phyloP scores from a whole-genome alignment of 2,888 invertebrate genomes.

The Rhyacophila evoluta region DNA sequence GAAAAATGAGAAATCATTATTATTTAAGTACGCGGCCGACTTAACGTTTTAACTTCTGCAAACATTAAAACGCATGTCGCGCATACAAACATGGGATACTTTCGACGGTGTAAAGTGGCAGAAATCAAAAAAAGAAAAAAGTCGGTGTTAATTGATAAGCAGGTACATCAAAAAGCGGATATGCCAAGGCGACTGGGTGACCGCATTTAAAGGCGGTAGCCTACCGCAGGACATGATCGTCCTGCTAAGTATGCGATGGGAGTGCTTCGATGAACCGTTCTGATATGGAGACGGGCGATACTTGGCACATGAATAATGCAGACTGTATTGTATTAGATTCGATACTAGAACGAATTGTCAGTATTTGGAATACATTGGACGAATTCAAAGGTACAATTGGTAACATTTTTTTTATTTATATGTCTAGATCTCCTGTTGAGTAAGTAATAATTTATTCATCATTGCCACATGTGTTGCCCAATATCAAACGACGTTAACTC shows the following conservation, averaged over 20 bases:
- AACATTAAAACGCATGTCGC: background rate
- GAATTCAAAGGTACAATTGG: too few relatives aligned
- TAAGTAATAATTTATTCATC: too few relatives aligned
- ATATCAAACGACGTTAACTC: too few relatives aligned
- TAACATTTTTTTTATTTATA: too few relatives aligned
- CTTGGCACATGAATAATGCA: background rate
- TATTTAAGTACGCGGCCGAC: too few relatives aligned
- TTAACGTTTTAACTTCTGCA: too few relatives aligned
- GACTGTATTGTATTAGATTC: background rate
- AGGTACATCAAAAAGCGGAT: background rate
- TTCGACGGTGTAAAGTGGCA: background rate
- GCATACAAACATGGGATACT: background rate
- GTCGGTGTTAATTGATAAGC: background rate
- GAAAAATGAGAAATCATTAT: too few relatives aligned
- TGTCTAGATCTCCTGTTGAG: too few relatives aligned
- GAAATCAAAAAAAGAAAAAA: background rate
- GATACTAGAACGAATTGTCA: too few relatives aligned
- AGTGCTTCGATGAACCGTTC: background rate
- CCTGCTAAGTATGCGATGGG: background rate
- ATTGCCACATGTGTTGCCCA: too few relatives aligned
- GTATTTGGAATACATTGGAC: too few relatives aligned
- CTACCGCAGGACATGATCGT: background rate
- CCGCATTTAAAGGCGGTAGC: background rate
- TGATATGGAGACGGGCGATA: background rate
- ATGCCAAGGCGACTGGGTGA: background rate